Evolutionary conservation across 2,888 invertebrate genomes (phyloP).

Genomic region (Pocota personata): DNA sequence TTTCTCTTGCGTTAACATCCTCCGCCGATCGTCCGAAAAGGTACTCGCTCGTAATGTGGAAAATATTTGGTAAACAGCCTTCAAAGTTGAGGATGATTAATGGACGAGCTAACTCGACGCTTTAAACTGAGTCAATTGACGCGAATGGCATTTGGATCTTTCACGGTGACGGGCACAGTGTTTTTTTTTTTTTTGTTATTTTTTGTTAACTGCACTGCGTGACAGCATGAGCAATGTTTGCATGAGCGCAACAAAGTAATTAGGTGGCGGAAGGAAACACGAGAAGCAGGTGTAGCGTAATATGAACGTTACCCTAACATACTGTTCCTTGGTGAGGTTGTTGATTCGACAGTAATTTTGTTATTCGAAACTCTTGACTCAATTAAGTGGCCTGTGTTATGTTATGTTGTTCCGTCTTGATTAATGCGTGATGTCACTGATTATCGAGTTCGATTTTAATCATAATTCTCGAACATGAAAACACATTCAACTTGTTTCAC

Average conservation of each 20-base stretch:
- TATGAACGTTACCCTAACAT: constrained; percentile 6
- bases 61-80: constrained; percentile 42
- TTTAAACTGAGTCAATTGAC: constrained; percentile 23
- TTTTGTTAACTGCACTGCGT: background rate
- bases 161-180: background rate
- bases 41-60: background rate
- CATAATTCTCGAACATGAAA: background rate
- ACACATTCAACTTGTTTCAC: background rate
- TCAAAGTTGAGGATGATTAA: constrained; percentile 32
- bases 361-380: background rate
- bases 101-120: constrained; percentile 2
- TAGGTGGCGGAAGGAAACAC: constrained; percentile 47
- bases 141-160: constrained; percentile 6
- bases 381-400: background rate
- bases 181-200: too few species aligned
- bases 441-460: background rate
- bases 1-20: constrained; percentile 25
- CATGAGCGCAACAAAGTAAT: constrained; percentile 14
- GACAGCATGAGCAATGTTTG: background rate
- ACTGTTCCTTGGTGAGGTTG: background rate
- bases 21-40: background rate
- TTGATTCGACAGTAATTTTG: background rate
- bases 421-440: background rate
- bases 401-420: background rate
- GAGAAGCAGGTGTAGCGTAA: constrained; percentile 6